phyloP scores from a whole-genome alignment of 2,113 vertebrate species.

The Oreochromis niloticus region DNA sequence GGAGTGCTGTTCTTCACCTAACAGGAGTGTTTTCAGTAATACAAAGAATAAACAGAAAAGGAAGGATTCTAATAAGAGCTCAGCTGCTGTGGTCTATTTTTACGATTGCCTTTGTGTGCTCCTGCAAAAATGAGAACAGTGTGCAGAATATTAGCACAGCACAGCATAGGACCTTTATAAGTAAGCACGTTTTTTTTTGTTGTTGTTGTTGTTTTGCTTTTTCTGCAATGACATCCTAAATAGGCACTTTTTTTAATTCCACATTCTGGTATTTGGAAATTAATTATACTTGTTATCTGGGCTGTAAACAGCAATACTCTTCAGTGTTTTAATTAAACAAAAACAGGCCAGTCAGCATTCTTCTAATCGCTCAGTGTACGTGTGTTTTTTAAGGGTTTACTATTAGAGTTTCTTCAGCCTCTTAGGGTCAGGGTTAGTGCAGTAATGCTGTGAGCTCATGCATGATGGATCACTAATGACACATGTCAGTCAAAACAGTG shows the following conservation, averaged over 20 bases:
- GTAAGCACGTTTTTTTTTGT: not conserved
- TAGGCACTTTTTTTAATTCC: not conserved
- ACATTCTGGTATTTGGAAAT: slow-evolving; percentile 13
- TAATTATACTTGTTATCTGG: slow-evolving; percentile 33
- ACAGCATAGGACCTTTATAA: not conserved
- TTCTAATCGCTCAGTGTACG: not conserved
- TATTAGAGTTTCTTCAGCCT: not conserved
- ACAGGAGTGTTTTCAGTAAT: not conserved
- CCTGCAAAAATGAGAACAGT: not conserved
- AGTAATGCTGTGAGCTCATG: not conserved
- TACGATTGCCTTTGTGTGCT: not conserved
- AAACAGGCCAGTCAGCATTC: slow-evolving; percentile 22
- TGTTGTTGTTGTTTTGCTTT: not conserved
- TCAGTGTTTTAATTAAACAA: slow-evolving; percentile 31
- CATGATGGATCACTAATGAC: not conserved
- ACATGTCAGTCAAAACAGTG: not conserved
- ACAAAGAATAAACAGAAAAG: not conserved
- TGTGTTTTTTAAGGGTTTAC: not conserved
- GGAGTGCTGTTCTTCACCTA: not conserved
- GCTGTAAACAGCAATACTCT: slow-evolving; percentile 18
- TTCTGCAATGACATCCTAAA: slow-evolving; percentile 1
- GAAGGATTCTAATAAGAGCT: not conserved
- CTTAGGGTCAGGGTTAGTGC: not conserved
- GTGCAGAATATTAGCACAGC: not conserved
- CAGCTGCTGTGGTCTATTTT: slow-evolving; percentile 23